A percentile compares a stretch with the other conserved stretches of the same genome.
These are phyloP conservation scores for Hypselothyrea guttata DNA, from an alignment of 2,888 invertebrate species.

Conservation along the genomic window DNA sequence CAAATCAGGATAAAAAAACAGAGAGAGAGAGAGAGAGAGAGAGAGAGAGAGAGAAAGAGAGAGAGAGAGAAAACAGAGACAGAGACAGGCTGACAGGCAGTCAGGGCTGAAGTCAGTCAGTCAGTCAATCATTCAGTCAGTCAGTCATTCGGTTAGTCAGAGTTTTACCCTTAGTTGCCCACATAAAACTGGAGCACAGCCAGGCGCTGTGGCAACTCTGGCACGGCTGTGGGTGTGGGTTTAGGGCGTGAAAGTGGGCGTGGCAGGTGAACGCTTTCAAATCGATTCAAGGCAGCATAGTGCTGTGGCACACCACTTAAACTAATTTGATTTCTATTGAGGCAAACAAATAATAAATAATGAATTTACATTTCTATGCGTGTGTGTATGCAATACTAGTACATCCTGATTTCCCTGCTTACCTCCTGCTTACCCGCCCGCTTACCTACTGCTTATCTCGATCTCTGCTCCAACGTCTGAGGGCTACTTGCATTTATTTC, in stretches of 20 bases:
- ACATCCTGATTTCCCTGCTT: not conserved
- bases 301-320: conserved; percentile 65
- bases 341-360: conserved; percentile 77
- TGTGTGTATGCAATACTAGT: conserved; percentile 25
- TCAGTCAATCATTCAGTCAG: conserved; percentile 27
- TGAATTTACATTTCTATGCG: conserved; percentile 77
- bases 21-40: conserved; percentile 20
- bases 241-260: conserved; percentile 11
- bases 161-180: conserved; percentile 21
- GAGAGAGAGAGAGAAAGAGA: too few relatives aligned
- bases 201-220: too few relatives aligned
- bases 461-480: too few relatives aligned
- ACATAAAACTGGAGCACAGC: conserved; percentile 49
- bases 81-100: conserved; percentile 22
- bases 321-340: conserved; percentile 77
- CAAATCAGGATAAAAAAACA: conserved; percentile 58
- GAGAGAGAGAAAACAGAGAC: conserved; percentile 24
- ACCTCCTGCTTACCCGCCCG: too few relatives aligned
- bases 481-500: conserved; percentile 20
- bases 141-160: conserved; percentile 28
- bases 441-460: too few relatives aligned
- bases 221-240: not conserved
- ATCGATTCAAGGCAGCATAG: conserved; percentile 45
- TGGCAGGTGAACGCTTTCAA: conserved; percentile 55
- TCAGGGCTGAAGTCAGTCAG: conserved; percentile 14